phyloP scores from a whole-genome alignment of 1,140 invertebrate genomes.

The Lethocerus indicus region DNA sequence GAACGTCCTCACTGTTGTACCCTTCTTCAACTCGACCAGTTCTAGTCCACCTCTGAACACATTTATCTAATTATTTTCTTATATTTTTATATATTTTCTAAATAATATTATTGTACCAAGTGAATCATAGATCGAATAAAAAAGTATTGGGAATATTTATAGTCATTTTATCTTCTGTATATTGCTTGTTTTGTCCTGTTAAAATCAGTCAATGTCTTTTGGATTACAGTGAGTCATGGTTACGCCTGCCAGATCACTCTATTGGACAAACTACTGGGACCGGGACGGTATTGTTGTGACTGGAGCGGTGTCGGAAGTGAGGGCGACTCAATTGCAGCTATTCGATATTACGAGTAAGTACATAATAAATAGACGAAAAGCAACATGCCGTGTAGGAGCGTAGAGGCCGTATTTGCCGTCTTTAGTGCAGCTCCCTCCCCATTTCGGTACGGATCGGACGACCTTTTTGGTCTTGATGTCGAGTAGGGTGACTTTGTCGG shows the following conservation, averaged over 20 bases:
- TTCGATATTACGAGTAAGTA: too few species aligned
- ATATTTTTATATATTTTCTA: neutral
- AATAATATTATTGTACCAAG: too few species aligned
- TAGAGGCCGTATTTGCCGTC: slow-evolving; percentile 86
- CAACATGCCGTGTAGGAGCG: slow-evolving; percentile 52
- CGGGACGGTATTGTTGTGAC: too few species aligned
- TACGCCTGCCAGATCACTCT: too few species aligned
- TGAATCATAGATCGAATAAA: too few species aligned
- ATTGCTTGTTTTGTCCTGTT: too few species aligned
- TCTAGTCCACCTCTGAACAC: slow-evolving; percentile 71
- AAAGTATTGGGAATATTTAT: too few species aligned
- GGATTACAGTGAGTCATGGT: neutral
- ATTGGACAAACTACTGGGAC: too few species aligned
- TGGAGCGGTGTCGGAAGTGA: too few species aligned
- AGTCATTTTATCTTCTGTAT: too few species aligned
- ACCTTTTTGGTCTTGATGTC: slow-evolving; percentile 67
- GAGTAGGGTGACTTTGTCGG: slow-evolving; percentile 74
- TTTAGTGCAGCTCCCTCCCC: slow-evolving; percentile 64
- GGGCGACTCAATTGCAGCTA: too few species aligned
- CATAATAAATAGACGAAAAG: too few species aligned
- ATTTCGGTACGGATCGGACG: slow-evolving; percentile 56
- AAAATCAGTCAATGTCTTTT: neutral
- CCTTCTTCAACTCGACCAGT: slow-evolving; percentile 70
- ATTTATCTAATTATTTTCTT: slow-evolving; percentile 9
- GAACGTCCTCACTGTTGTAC: slow-evolving; percentile 62